A percentile compares a stretch with the other conserved stretches of the same genome.
These are phyloP conservation scores for Plutomurus gul DNA, from an alignment of 1,140 invertebrate genomes.

Conservation along the genomic window DNA sequence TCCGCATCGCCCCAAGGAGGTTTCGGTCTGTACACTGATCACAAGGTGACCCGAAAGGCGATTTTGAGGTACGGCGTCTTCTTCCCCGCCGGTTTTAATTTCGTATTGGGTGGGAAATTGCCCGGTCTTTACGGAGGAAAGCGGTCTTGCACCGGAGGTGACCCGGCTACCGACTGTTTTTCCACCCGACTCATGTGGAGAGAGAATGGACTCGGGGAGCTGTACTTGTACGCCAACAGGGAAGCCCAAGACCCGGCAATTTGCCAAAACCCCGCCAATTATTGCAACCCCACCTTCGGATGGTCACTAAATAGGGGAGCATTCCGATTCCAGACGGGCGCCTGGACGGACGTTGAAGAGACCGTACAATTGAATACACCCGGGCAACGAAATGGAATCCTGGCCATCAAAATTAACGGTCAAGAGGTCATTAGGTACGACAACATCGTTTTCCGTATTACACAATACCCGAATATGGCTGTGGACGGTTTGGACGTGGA, in stretches of 20 bases:
- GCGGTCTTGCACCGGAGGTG: constrained; percentile 6
- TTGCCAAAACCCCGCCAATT: constrained; percentile 26
- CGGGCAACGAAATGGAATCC: constrained; percentile 32
- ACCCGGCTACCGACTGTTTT: constrained; percentile 40
- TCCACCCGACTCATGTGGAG: constrained; percentile 44
- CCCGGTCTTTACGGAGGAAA: constrained; percentile 41
- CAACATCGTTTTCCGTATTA: constrained; percentile 14
- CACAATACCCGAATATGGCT: not conserved
- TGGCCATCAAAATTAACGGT: constrained; percentile 38
- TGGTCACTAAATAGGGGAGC: not conserved
- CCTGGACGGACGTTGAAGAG: constrained; percentile 39
- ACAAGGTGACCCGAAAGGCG: not conserved
- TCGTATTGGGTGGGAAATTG: constrained; percentile 43
- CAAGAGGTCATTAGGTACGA: constrained; percentile 29
- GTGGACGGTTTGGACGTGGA: constrained; percentile 26
- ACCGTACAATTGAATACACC: constrained; percentile 32
- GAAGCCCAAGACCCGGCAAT: constrained; percentile 31
- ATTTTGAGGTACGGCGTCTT: constrained; percentile 38
- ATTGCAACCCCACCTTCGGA: not conserved
- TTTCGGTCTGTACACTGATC: constrained; percentile 33
- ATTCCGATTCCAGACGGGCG: not conserved
- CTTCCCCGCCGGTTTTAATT: constrained; percentile 42
- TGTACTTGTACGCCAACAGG: constrained; percentile 33
- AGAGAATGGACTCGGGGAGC: constrained; percentile 19
- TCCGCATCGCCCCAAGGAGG: constrained; percentile 23